Evolutionary conservation across 2,888 invertebrate genomes (phyloP).

Genomic region (Oxyteleia sp.): DNA sequence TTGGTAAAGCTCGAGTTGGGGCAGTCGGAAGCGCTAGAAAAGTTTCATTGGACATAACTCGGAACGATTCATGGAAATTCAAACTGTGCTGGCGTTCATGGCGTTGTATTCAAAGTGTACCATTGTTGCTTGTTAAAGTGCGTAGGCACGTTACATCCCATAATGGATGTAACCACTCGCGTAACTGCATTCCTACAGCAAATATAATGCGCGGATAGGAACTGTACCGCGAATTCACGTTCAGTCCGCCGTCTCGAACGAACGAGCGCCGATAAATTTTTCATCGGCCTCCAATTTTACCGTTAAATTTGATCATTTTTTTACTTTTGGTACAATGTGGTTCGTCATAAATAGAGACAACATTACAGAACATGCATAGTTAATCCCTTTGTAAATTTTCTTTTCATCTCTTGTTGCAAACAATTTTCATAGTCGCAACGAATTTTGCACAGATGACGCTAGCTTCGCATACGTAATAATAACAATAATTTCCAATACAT

Average conservation of each 20-base stretch:
- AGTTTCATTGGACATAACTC: conserved; percentile 67
- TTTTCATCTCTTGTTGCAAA: too few species aligned
- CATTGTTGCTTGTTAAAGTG: conserved; percentile 74
- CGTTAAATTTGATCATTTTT: conserved; percentile 25
- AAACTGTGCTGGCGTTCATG: conserved; percentile 65
- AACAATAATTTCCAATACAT: too few species aligned
- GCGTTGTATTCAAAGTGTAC: conserved; percentile 70
- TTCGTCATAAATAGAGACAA: neutral
- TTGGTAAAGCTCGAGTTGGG: conserved; percentile 64
- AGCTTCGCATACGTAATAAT: too few species aligned
- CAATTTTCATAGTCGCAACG: too few species aligned
- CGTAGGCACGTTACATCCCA: conserved; percentile 74
- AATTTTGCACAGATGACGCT: too few species aligned
- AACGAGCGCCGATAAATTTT: conserved; percentile 27
- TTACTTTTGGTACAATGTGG: neutral
- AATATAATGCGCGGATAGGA: conserved; percentile 61
- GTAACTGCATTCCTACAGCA: conserved; percentile 73
- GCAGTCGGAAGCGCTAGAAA: conserved; percentile 57
- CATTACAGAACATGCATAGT: too few species aligned
- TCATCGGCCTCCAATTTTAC: conserved; percentile 28
- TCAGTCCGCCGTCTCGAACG: conserved; percentile 20
- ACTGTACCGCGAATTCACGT: conserved; percentile 39
- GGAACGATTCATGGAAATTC: conserved; percentile 66
- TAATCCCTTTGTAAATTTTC: too few species aligned
- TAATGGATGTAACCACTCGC: conserved; percentile 75